These are phyloP conservation scores for Gallirallus australis DNA, from an alignment of 2,797 vertebrate species.

Conservation along the genomic window DNA sequence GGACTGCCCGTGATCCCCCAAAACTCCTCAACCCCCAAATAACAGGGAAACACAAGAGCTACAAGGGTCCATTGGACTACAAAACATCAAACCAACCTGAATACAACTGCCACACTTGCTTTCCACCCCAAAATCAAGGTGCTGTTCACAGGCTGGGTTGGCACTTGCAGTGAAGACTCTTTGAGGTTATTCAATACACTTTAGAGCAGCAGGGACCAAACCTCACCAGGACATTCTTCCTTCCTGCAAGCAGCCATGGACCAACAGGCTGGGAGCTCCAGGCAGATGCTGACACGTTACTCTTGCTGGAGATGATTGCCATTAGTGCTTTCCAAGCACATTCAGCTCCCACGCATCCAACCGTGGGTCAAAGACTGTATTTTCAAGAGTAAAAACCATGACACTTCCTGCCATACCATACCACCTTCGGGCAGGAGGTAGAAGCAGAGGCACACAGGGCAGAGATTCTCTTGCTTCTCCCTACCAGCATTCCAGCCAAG, in stretches of 20 bases:
- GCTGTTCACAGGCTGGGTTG: background rate
- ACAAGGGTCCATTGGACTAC: background rate
- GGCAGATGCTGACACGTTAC: background rate
- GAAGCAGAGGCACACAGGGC: background rate
- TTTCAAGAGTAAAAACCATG: background rate
- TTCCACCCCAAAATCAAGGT: background rate
- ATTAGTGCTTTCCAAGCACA: background rate
- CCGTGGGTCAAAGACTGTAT: background rate
- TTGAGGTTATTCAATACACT: background rate
- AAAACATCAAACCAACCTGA: background rate
- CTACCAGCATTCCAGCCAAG: background rate
- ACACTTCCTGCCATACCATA: background rate
- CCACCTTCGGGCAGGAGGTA: background rate
- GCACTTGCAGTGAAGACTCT: background rate
- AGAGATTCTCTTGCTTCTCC: background rate
- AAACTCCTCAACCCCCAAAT: background rate
- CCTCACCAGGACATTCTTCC: background rate
- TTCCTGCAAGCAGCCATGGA: background rate
- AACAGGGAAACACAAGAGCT: background rate
- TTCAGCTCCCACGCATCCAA: background rate
- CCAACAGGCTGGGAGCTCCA: background rate
- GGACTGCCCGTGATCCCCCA: rapidly evolving
- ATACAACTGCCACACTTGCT: rapidly evolving
- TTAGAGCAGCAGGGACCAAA: background rate
- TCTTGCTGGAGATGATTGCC: background rate